Conservation (phyloP, 2,888 invertebrate species). For the Epiblema foenella region DNA sequence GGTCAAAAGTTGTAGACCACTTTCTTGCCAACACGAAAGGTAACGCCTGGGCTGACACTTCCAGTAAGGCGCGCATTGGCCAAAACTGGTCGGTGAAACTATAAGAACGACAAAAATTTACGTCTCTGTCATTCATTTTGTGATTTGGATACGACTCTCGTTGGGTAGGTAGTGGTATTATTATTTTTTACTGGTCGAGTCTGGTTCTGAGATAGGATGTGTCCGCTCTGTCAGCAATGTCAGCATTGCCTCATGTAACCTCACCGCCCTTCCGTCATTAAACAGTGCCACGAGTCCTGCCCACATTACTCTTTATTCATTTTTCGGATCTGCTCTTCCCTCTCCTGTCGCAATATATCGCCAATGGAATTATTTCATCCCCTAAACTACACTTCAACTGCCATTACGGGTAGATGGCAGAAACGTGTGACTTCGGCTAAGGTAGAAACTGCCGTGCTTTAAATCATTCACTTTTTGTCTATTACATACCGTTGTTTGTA, state of each 20-base stretch:
- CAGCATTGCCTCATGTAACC: not conserved
- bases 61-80: no score
- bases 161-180: no score
- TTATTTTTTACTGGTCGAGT: no score
- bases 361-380: not conserved
- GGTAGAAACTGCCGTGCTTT: not conserved
- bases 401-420: not conserved
- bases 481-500: slow-evolving; percentile 1
- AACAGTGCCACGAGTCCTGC: slow-evolving; percentile 4
- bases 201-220: no score
- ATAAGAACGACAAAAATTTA: no score
- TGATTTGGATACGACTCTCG: no score
- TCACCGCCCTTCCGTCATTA: not conserved
- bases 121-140: no score
- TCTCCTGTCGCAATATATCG: slow-evolving; percentile 1
- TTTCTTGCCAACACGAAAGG: no score
- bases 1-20: no score
- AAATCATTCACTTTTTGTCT: not conserved
- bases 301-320: slow-evolving; percentile 7
- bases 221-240: no score
- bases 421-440: not conserved
- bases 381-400: not conserved
- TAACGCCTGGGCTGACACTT: no score
- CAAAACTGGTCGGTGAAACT: no score
- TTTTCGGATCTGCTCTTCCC: not conserved